Evolutionary conservation across 2,113 vertebrate species (phyloP).

Genomic region (Mobula hypostoma): DNA sequence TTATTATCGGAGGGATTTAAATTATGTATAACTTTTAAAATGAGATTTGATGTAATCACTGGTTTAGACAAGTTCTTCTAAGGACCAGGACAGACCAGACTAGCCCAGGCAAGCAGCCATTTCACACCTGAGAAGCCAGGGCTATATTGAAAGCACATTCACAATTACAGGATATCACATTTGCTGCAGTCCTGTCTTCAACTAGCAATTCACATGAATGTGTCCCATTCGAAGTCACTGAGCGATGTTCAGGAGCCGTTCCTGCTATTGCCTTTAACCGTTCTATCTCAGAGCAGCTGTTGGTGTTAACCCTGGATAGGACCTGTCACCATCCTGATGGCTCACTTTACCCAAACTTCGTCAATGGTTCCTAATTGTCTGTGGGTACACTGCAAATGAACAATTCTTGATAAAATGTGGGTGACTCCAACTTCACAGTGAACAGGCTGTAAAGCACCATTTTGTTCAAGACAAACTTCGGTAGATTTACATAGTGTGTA

Average conservation of each 20-base stretch:
- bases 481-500: neutral
- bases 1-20: neutral
- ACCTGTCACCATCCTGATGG: neutral
- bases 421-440: neutral
- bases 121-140: neutral
- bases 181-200: neutral
- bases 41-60: neutral
- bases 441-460: neutral
- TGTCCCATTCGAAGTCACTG: neutral
- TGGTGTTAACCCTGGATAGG: too few species aligned
- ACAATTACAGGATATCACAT: neutral
- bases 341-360: neutral
- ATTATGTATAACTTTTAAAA: constrained; percentile 4
- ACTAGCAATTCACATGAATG: neutral
- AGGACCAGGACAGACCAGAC: too few species aligned
- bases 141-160: neutral
- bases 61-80: too few species aligned
- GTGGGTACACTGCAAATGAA: neutral
- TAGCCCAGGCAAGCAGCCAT: neutral
- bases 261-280: neutral
- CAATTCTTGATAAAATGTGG: neutral
- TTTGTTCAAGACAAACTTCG: neutral
- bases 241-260: neutral
- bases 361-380: neutral
- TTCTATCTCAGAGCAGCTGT: neutral